Base-by-base conservation (phyloP, 2,113 vertebrate species). In the Dicaeum eximium region DNA sequence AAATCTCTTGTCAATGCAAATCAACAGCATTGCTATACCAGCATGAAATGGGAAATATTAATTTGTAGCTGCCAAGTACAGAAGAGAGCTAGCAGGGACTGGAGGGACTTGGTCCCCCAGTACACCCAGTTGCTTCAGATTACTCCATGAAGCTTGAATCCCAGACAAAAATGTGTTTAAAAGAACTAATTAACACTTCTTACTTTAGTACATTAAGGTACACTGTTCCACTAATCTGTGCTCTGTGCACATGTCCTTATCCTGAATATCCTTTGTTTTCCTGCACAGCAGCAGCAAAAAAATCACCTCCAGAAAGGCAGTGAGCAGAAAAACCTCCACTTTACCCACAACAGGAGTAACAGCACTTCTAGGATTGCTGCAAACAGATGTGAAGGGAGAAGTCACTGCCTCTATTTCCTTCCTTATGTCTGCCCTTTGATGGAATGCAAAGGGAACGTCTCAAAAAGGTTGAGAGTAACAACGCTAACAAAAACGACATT, bases 161-260 rank as follows among this genome's bases (percentile, higher is more conserved):
- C 8, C 15, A 27, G 11, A 60, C 4, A 72, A 48, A 54, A 44
- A 22, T 2, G 3, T 9, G 17, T 15, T 33, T 1, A 9, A 27
- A 48, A 40, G n/a, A 12, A 24, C 17, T 3, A 35, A 67, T 23
- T 15, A 48, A 40, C 10, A 7, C 22, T 47, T 70, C 9, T 14
- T 44, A 35, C 45, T 20, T 53, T 33, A 42, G 18, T 19, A 71
- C 53, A 0, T 48, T 48, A 47, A 44, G 13, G 13, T 7, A 24
- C 8, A 7, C 42, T 21, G 17, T 58, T 38, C 20, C 33, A 70
- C 15, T 31, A 24, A 17, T 3, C 33, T 37, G 18, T 61, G 40
- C 13, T 47, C 30, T 10, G 4, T 31, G 40, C 51, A 27, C 0
- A 0, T 5, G 7, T 42, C 38, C 9, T 48, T 38, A 0, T 18